phyloP scores from a whole-genome alignment of 2,888 invertebrate genomes.

The Liposcelis brunnea region DNA sequence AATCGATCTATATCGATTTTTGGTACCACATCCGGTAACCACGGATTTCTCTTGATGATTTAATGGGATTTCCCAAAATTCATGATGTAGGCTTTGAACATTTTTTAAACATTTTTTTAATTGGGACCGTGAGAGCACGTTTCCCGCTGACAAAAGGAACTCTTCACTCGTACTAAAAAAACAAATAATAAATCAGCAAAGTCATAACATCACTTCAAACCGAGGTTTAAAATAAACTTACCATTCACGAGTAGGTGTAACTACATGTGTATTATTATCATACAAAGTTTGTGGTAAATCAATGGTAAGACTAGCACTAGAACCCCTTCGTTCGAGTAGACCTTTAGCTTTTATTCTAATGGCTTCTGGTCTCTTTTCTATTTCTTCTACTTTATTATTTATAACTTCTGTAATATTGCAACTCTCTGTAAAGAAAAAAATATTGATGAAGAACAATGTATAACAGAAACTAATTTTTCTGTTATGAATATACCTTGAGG shows the following conservation, averaged over 20 bases:
- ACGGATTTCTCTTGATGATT: conserved; percentile 82
- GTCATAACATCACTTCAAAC: neutral
- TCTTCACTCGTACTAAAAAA: conserved; percentile 31
- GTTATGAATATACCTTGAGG: neutral
- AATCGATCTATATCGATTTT: conserved; percentile 79
- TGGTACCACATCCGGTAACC: conserved; percentile 72
- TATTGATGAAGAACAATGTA: neutral
- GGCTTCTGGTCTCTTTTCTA: conserved; percentile 25
- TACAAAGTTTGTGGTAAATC: conserved; percentile 36
- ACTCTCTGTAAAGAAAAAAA: neutral
- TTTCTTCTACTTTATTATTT: no score
- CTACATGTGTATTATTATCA: conserved; percentile 22
- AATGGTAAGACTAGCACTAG: conserved; percentile 77
- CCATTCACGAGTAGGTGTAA: conserved; percentile 39
- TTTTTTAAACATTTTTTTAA: conserved; percentile 31
- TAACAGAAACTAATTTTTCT: conserved; percentile 4
- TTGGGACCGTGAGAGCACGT: conserved; percentile 33
- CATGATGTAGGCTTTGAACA: conserved; percentile 48
- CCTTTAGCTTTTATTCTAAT: conserved; percentile 42
- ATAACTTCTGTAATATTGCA: neutral
- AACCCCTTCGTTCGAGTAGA: conserved; percentile 67
- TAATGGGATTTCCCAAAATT: conserved; percentile 87
- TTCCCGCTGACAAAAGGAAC: conserved; percentile 36
- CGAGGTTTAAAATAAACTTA: conserved; percentile 17
- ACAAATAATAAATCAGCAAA: conserved; percentile 7